Evolutionary conservation across 2,888 invertebrate species (phyloP), one percentile per base, ranked within the genome.

Genomic region (Caenorhabditis sp.): DNA sequence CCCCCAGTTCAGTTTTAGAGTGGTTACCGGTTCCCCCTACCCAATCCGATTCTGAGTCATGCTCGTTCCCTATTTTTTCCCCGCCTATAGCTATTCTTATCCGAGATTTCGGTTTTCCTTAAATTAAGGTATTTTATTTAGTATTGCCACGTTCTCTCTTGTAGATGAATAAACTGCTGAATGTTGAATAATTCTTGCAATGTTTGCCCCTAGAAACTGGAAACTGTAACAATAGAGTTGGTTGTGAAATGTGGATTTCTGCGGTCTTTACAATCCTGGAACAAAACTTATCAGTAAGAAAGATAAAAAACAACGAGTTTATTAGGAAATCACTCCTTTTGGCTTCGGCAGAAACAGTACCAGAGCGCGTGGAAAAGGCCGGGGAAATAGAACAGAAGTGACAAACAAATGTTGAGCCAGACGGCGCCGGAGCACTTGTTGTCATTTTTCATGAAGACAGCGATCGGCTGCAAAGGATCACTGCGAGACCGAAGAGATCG

Each of bases 51-150:
- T 32, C 52, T 52, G 39, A 50, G 20, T 63, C 17, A 39, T 43
- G 35, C 32, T 39, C 8, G 15, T 52, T 43, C 30, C 35, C 41
- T 30, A 0, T 22, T 32, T 43, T 26, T 46, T n/a, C 45, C 56
- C 30, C 39, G 7, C 20, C 37, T 32, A 15, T 59, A 45, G 24
- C 4, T 32, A 22, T 37, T 37, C 22, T 39, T 22, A 13, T 43
- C n/a, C 4, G 22, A 53, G 13, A 35, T 26, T 26, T 20, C n/a
- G 37, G 52, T 62, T 55, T 55, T 17, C 65, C 65, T 65, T 65
- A 65, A 65, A 55, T 65, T 65, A 65, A 65, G 65, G 65, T 65
- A 2, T 56, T 65, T 17, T 32, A 22, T 9, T 7, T 55, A 20
- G 9, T 52, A 20, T 63, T 17, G 2, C 35, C 17, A 30, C 24